Percentiles rank a stretch among this genome's conserved stretches.
Conservation (phyloP, 2,888 invertebrate species). For the Dichetophora obliterata region DNA sequence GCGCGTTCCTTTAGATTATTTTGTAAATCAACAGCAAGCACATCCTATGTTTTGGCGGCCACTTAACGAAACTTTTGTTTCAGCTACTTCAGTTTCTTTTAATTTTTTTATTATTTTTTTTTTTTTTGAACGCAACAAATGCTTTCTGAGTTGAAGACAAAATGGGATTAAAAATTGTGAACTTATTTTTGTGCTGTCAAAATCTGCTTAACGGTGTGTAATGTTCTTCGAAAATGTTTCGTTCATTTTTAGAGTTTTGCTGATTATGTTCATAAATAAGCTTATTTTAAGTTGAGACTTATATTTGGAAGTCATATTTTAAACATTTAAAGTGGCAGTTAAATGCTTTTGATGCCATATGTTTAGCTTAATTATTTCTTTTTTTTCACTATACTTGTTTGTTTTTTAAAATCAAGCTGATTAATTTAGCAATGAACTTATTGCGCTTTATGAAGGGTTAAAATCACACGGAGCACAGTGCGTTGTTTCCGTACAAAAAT, state of each 20-base stretch:
- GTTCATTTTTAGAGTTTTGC: neutral
- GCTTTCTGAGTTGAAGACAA: neutral
- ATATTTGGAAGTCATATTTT: conserved; percentile 1
- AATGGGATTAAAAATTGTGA: neutral
- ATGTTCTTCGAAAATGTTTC: neutral
- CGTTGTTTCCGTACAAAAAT: no score
- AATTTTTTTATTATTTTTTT: neutral
- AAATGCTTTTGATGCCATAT: neutral
- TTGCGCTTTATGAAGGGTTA: neutral
- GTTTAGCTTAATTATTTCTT: conserved; percentile 1
- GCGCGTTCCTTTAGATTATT: conserved; percentile 52
- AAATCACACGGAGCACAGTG: no score
- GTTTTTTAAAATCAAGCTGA: neutral
- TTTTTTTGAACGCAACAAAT: neutral
- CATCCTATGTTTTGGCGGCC: neutral
- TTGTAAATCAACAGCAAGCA: conserved; percentile 25
- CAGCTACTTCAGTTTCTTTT: neutral
- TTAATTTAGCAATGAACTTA: conserved; percentile 5
- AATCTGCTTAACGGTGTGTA: neutral
- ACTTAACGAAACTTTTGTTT: conserved; percentile 14
- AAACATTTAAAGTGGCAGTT: conserved; percentile 8
- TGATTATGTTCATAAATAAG: neutral
- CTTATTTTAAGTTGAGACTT: neutral
- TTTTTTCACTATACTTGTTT: neutral
- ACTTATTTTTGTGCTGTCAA: no score